A percentile compares a stretch with the other conserved stretches of the same genome.
Conservation (phyloP, 2,888 invertebrate species). For the Catocala fraxini region DNA sequence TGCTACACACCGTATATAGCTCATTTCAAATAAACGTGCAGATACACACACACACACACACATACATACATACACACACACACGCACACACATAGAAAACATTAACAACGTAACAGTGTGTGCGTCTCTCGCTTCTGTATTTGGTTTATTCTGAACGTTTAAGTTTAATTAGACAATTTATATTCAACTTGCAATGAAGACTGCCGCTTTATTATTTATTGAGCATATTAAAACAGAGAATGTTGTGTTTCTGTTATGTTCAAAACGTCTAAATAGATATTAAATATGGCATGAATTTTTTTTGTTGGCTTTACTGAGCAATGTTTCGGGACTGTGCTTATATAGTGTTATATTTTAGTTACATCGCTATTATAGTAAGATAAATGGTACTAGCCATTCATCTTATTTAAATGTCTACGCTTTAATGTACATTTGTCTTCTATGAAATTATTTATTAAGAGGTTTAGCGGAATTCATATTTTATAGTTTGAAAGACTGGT, state of each 20-base stretch:
- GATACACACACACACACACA: constrained; percentile 2
- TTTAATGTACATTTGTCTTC: too few relatives aligned
- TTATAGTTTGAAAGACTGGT: too few relatives aligned
- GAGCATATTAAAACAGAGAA: constrained; percentile 63
- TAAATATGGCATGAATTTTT: constrained; percentile 35
- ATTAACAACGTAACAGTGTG: constrained; percentile 50
- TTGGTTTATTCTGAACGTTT: constrained; percentile 75
- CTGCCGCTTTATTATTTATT: constrained; percentile 80
- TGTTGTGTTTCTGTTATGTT: constrained; percentile 54
- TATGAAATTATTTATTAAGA: too few relatives aligned
- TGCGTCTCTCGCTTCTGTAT: constrained; percentile 57
- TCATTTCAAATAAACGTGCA: constrained; percentile 44
- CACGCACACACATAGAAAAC: not conserved
- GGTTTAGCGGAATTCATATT: too few relatives aligned
- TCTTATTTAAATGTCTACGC: too few relatives aligned
- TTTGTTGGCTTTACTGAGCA: constrained; percentile 15
- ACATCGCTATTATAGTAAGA: not conserved
- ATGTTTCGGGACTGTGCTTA: not conserved
- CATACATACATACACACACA: constrained; percentile 1
- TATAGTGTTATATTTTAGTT: too few relatives aligned
- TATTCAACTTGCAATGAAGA: constrained; percentile 82
- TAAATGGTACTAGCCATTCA: too few relatives aligned
- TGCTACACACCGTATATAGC: constrained; percentile 22
- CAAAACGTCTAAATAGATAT: constrained; percentile 43
- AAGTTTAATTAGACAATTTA: constrained; percentile 83